Evolutionary conservation across 2,888 invertebrate genomes (phyloP), one percentile per base, ranked within the genome.

Genomic region (Lepidocyrtoides sp.): DNA sequence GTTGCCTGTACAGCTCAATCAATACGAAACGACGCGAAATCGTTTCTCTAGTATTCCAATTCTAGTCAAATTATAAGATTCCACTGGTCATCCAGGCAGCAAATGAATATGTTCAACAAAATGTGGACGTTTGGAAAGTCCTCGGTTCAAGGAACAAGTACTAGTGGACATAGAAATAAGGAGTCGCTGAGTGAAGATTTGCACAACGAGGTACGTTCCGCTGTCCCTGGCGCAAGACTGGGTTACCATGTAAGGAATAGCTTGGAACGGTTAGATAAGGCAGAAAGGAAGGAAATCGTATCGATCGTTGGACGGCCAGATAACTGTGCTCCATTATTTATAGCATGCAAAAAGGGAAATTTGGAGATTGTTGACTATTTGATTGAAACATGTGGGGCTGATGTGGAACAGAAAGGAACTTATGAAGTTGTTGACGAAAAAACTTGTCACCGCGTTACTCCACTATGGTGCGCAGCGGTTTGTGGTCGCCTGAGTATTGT

Each of bases 381-480:
- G 54, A 96, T 98, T 93, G 97, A 96, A 89, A 96, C 97, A 88
- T 98, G 98, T 95, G 96, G 96, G 94, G 98, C 98, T 0, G 97
- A 98, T 95, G 96, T 98, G 20, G 98, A 99, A 95, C 98, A 98
- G 95, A 94, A 95, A 94, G 98, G 98, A 54, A 96, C 97, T 92
- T 98, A 97, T 95, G 98, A 98, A 96, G 97, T 98, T 72, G 97
- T 97, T 10, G 98, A 98, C 95, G 98, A 98, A 95, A 95, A 95
- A 79, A 95, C 95, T 0, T 95, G 95, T n/a, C 96, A 96, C 94
- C 94, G 95, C 94, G 98, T 98, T 1, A 84, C 84, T 17, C 84
- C 84, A 17, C 96, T 99, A 91, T 99, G 99, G 99, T 97, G 97
- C 95, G 98, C 98, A 0, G 97, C 98, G 2, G 98, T 98, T 0